phyloP scores from a whole-genome alignment of 2,113 vertebrate species.

The Tursiops truncatus region DNA sequence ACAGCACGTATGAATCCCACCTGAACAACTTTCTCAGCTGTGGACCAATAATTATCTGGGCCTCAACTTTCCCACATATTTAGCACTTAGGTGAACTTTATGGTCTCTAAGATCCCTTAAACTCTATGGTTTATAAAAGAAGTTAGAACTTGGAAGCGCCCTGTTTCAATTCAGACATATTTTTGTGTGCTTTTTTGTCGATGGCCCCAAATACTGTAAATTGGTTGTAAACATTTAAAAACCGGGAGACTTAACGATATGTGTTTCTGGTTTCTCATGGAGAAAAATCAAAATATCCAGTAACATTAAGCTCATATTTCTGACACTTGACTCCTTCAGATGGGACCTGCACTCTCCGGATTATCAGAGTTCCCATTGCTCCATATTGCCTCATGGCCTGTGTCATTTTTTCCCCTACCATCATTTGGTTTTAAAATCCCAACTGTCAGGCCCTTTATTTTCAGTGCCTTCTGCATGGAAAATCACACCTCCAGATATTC shows the following conservation, averaged over 20 bases:
- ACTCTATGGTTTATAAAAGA: background rate
- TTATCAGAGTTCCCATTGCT: background rate
- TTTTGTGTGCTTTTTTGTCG: background rate
- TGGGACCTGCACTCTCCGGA: background rate
- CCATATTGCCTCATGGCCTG: background rate
- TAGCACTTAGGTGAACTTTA: background rate
- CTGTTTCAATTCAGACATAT: background rate
- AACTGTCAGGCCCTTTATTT: background rate
- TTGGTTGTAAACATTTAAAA: background rate
- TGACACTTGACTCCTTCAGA: background rate
- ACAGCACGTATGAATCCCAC: background rate
- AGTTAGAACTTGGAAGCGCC: background rate
- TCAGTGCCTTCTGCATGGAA: background rate
- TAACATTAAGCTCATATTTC: background rate
- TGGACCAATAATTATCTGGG: background rate
- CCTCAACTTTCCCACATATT: background rate
- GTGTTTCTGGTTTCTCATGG: background rate
- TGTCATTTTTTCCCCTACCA: too few species aligned
- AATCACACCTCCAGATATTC: background rate
- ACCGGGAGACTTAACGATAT: background rate
- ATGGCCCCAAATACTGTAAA: background rate
- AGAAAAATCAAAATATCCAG: background rate
- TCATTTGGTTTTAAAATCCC: background rate
- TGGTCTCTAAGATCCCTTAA: background rate
- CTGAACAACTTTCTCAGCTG: background rate